Evolutionary conservation across 2,888 invertebrate genomes (phyloP).

Genomic region (Seira sanloemensis): DNA sequence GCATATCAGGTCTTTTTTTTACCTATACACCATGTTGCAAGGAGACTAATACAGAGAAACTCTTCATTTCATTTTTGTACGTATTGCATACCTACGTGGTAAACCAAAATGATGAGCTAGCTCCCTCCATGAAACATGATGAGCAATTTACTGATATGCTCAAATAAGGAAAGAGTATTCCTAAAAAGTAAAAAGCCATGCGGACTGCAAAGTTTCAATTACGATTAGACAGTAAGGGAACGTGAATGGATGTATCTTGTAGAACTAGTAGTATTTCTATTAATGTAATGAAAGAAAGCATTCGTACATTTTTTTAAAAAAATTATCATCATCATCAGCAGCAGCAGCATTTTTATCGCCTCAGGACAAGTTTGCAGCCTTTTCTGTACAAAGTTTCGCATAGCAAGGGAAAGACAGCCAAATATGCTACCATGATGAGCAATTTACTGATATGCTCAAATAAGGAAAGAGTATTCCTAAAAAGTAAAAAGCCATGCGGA

Average conservation of each 20-base stretch:
- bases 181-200: neutral
- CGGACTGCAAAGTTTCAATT: neutral
- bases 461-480: neutral
- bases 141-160: neutral
- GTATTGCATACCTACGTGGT: neutral
- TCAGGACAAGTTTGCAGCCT: constrained; percentile 46
- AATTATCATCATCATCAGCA: neutral
- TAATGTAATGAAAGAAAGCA: too few species aligned
- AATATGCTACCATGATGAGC: too few species aligned
- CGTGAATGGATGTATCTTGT: constrained; percentile 4
- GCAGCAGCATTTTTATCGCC: constrained; percentile 40
- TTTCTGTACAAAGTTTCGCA: too few species aligned
- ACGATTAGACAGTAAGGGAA: neutral
- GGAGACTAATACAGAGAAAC: neutral
- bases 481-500: constrained; percentile 4
- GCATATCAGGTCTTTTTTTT: too few species aligned
- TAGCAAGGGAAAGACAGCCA: too few species aligned
- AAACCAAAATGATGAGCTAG: neutral
- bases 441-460: neutral
- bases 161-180: neutral
- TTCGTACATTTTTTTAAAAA: neutral
- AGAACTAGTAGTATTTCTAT: neutral
- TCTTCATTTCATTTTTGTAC: constrained; percentile 1
- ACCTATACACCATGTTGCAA: neutral
- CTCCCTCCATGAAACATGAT: neutral